phyloP scores from a whole-genome alignment of 1,140 invertebrate genomes.

The Chrysoperla carnea region DNA sequence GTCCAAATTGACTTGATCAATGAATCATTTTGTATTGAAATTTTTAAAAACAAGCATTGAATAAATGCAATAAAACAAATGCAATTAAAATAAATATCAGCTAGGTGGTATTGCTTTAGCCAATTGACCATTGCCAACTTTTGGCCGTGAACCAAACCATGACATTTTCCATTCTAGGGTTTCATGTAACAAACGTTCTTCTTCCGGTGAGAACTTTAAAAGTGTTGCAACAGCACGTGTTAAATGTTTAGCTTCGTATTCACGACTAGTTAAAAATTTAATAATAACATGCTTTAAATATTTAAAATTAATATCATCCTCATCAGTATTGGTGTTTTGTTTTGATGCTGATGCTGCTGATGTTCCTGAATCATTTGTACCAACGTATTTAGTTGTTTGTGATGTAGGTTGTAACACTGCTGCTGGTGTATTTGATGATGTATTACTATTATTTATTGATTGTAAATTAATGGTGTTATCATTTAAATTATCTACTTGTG shows the following conservation, averaged over 20 bases:
- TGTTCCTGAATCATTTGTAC: conserved; percentile 24
- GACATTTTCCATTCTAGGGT: conserved; percentile 79
- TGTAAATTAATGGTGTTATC: conserved; percentile 10
- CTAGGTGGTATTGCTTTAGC: conserved; percentile 36
- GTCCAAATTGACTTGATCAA: too few relatives aligned
- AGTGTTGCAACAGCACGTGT: conserved; percentile 74
- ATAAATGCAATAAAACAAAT: too few relatives aligned
- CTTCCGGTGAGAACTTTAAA: conserved; percentile 66
- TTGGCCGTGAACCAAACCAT: conserved; percentile 57
- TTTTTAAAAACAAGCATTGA: too few relatives aligned
- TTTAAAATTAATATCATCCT: conserved; percentile 65
- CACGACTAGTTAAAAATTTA: conserved; percentile 77
- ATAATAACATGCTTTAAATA: conserved; percentile 87
- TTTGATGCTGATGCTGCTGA: conserved; percentile 21
- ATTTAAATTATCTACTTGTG: conserved; percentile 12
- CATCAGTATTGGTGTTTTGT: conserved; percentile 16
- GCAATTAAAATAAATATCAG: conserved; percentile 19
- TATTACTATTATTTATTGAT: neutral
- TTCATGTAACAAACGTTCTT: conserved; percentile 72
- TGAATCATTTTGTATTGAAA: too few relatives aligned
- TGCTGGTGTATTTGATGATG: conserved; percentile 11
- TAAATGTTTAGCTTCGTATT: conserved; percentile 74
- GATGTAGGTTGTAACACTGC: conserved; percentile 30
- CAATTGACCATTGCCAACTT: conserved; percentile 34
- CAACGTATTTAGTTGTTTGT: conserved; percentile 31